A percentile compares a stretch with the other conserved stretches of the same genome.
Conservation (phyloP, 2,888 invertebrate genomes). For the Erannis defoliaria region DNA sequence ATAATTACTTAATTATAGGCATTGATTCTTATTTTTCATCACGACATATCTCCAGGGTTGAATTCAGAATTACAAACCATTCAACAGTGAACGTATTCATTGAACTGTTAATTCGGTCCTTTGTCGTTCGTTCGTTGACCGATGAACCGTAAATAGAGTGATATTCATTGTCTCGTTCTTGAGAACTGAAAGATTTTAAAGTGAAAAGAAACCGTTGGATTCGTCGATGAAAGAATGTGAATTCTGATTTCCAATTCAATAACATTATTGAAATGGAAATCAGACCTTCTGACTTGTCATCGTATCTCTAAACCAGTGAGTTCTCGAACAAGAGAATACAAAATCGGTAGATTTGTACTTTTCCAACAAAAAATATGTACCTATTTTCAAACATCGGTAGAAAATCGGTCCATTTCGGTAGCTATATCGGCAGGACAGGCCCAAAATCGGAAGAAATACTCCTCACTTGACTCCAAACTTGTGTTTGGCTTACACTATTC, state of each 20-base stretch:
- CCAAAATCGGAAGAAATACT: too few relatives aligned
- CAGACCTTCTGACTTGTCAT: too few relatives aligned
- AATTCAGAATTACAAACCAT: conserved; percentile 34
- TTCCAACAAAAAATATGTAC: too few relatives aligned
- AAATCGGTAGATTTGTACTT: too few relatives aligned
- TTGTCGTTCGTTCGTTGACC: conserved; percentile 18
- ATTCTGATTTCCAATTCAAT: neutral
- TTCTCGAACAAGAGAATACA: too few relatives aligned
- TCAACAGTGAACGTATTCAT: conserved; percentile 26
- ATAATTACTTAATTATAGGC: neutral
- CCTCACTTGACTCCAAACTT: too few relatives aligned
- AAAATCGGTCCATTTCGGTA: too few relatives aligned
- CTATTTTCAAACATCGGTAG: too few relatives aligned
- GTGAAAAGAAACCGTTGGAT: neutral
- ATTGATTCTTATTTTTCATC: neutral
- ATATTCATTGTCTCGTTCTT: neutral
- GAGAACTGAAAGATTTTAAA: neutral
- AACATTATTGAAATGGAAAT: neutral
- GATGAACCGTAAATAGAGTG: conserved; percentile 17
- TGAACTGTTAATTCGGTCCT: conserved; percentile 39
- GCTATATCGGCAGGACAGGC: too few relatives aligned
- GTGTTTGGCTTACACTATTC: too few relatives aligned
- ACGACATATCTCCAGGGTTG: neutral
- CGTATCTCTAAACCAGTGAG: too few relatives aligned
- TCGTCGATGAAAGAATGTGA: neutral